A percentile compares a stretch with the other conserved stretches of the same genome.
phyloP scores from a whole-genome alignment of 2,113 vertebrate species.

The cattle (Bos taurus) region DNA sequence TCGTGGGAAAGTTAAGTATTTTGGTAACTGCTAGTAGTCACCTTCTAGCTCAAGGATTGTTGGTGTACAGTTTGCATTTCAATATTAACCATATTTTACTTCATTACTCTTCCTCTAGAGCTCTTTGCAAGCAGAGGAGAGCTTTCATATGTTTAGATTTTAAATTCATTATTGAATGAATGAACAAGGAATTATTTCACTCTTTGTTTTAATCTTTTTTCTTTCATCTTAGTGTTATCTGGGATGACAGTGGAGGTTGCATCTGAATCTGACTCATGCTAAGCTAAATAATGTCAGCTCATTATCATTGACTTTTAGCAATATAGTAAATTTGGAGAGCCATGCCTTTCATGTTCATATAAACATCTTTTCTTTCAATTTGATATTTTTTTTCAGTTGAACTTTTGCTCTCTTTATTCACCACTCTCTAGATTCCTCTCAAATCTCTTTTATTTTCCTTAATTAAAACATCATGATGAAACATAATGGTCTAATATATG shows the following conservation, averaged over 20 bases:
- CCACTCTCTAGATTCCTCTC: conserved; percentile 18
- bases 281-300: background rate
- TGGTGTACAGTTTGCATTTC: background rate
- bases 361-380: conserved; percentile 41
- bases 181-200: background rate
- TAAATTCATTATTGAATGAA: background rate
- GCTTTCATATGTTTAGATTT: background rate
- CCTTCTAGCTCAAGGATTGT: background rate
- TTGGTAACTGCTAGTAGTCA: background rate
- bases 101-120: background rate
- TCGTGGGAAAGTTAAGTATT: background rate
- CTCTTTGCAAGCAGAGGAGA: background rate
- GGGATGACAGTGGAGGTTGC: background rate
- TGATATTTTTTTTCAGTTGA: conserved; percentile 23
- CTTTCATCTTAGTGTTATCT: background rate
- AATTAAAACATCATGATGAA: conserved; percentile 51
- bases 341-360: conserved; percentile 38
- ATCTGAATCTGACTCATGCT: background rate
- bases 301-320: background rate
- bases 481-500: conserved; percentile 34
- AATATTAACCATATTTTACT: background rate
- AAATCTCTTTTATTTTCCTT: conserved; percentile 39
- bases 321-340: background rate
- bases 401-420: conserved; percentile 38
- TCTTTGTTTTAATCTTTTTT: conserved; percentile 24